phyloP scores from a whole-genome alignment of 2,888 invertebrate species.

The Odontomyia ornata region DNA sequence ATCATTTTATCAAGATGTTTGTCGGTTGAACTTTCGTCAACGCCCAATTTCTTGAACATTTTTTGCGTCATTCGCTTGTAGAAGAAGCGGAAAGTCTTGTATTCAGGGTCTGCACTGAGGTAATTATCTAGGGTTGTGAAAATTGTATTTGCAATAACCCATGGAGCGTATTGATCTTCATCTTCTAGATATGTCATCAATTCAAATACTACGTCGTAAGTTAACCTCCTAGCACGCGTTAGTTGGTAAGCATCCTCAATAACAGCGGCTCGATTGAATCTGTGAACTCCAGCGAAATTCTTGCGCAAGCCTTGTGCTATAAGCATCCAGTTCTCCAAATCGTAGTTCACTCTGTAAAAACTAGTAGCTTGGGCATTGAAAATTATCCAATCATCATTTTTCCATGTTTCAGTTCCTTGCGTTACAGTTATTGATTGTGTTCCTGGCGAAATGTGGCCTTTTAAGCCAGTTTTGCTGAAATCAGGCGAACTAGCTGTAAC shows the following conservation, averaged over 20 bases:
- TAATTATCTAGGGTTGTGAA: conserved; percentile 55
- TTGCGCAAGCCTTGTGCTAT: conserved; percentile 71
- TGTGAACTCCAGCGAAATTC: conserved; percentile 73
- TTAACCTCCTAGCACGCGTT: conserved; percentile 53
- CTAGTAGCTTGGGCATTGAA: conserved; percentile 61
- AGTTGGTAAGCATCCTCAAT: conserved; percentile 77
- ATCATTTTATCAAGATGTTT: conserved; percentile 39
- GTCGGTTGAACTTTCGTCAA: conserved; percentile 20
- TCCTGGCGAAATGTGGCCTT: neutral
- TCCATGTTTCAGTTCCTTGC: conserved; percentile 43
- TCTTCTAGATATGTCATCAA: conserved; percentile 58
- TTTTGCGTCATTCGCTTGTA: conserved; percentile 47
- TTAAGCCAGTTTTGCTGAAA: conserved; percentile 57
- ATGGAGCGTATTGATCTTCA: conserved; percentile 61
- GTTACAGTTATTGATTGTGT: neutral
- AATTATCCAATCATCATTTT: conserved; percentile 57
- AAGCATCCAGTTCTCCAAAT: conserved; percentile 72
- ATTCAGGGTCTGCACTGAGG: conserved; percentile 55
- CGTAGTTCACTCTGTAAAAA: conserved; percentile 76
- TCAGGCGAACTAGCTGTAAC: conserved; percentile 56
- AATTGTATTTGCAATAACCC: conserved; percentile 56
- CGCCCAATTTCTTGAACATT: conserved; percentile 37
- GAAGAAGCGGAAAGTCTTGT: conserved; percentile 54
- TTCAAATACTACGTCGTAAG: conserved; percentile 55
- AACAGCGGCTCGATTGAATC: conserved; percentile 84